Percentiles rank a stretch among this genome's conserved stretches.
These are phyloP conservation scores for Anthopleura sola DNA, from an alignment of 64 coral and sea anemone genomes.

Conservation along the genomic window DNA sequence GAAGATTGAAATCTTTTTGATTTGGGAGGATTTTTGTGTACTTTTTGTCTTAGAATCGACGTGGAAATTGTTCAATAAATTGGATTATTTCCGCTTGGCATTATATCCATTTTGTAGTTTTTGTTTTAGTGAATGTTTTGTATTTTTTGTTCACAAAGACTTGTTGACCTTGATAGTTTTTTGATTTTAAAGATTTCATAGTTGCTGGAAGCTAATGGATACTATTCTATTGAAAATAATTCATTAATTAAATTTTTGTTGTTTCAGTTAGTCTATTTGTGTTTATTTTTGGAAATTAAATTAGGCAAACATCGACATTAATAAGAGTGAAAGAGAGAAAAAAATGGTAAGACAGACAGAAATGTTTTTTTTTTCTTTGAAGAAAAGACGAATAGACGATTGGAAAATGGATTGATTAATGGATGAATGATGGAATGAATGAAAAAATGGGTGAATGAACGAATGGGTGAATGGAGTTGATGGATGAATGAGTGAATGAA, in stretches of 20 bases:
- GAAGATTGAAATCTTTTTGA: background rate
- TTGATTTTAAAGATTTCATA: no score
- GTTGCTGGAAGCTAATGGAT: no score
- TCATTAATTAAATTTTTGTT: background rate
- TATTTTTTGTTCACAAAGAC: background rate
- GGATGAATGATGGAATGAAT: background rate
- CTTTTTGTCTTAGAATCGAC: background rate
- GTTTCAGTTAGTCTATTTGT: background rate
- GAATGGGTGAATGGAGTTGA: background rate
- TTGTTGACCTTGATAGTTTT: no score
- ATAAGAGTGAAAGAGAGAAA: background rate
- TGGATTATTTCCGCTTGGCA: background rate
- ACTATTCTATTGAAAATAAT: no score
- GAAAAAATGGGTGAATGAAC: background rate
- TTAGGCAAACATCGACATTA: background rate
- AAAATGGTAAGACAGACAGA: background rate
- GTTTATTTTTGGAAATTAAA: background rate
- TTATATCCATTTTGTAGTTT: background rate
- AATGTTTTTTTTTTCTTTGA: no score
- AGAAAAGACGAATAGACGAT: background rate
- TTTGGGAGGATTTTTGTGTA: background rate
- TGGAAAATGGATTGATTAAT: no score
- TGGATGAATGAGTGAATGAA: background rate
- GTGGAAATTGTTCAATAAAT: background rate
- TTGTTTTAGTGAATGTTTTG: background rate